Evolutionary conservation across 1,140 invertebrate species (phyloP).

Genomic region (Wiebesia pumilae): DNA sequence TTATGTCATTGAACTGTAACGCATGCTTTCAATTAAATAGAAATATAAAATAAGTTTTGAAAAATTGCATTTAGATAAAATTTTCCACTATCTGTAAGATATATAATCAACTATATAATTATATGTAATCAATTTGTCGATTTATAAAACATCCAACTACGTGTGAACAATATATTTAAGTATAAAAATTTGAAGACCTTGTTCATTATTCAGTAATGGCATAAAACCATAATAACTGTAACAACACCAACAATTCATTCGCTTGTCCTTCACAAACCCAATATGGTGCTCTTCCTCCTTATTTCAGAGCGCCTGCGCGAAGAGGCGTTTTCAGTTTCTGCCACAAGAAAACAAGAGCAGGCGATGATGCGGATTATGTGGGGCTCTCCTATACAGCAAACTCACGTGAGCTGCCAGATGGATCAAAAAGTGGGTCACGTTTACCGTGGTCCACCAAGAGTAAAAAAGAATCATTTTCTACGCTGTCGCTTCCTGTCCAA

Average conservation of each 20-base stretch:
- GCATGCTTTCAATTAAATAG: no score
- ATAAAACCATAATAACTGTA: not conserved
- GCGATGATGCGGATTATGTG: conserved; percentile 26
- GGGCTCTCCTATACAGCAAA: not conserved
- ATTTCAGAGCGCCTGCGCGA: not conserved
- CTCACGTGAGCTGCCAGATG: conserved; percentile 7
- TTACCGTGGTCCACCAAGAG: not conserved
- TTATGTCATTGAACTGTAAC: no score
- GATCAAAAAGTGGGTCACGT: conserved; percentile 37
- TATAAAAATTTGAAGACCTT: not conserved
- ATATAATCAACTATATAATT: no score
- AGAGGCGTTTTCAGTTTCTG: conserved; percentile 34
- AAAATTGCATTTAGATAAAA: no score
- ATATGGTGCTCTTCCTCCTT: not conserved
- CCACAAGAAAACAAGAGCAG: not conserved
- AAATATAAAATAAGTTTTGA: no score
- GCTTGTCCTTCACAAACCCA: conserved; percentile 29
- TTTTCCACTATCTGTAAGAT: no score
- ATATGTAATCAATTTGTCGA: no score
- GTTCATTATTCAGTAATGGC: not conserved
- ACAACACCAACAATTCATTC: not conserved
- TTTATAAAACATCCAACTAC: no score
- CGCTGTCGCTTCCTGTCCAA: conserved; percentile 19
- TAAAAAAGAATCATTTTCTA: not conserved
- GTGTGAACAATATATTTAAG: no score